These are phyloP conservation scores for Salmo trutta DNA, from an alignment of 2,797 vertebrate species.

Conservation along the genomic window DNA sequence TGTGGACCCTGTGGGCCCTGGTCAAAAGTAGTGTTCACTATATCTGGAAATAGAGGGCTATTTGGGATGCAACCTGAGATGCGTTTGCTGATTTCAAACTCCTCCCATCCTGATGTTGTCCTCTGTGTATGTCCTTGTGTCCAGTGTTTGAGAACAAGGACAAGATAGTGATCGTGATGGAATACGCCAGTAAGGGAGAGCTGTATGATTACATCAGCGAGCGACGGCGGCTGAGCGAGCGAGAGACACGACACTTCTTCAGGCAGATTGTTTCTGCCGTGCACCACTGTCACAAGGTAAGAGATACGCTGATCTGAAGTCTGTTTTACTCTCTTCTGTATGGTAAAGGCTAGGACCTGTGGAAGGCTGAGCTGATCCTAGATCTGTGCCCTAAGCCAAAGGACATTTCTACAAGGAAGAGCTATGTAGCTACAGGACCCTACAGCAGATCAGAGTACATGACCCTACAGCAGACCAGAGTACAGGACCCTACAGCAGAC, in stretches of 20 bases:
- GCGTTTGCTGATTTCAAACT: no score
- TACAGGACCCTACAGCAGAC: no score
- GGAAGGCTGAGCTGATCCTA: not conserved
- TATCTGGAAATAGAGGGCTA: no score
- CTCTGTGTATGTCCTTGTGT: slow-evolving; percentile 20
- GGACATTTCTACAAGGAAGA: no score
- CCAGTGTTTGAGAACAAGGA: slow-evolving; percentile 99
- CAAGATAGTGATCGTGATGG: slow-evolving; percentile 99
- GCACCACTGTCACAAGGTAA: slow-evolving; percentile 98
- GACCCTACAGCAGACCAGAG: no score
- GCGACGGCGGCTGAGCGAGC: slow-evolving; percentile 87
- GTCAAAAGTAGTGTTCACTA: no score
- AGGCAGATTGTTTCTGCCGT: slow-evolving; percentile 97
- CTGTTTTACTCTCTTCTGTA: no score
- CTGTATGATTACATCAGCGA: slow-evolving; percentile 98
- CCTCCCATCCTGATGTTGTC: not conserved
- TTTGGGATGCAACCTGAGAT: no score
- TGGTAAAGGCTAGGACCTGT: not conserved
- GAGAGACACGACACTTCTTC: slow-evolving; percentile 97
- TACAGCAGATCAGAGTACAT: no score
- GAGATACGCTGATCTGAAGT: slow-evolving; percentile 1
- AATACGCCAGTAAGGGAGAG: slow-evolving; percentile 97
- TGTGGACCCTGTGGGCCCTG: no score
- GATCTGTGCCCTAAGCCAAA: not conserved
- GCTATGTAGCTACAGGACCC: not conserved